Evolutionary conservation across 2,113 vertebrate species (phyloP).

Genomic region (Microcebus tavaratra): DNA sequence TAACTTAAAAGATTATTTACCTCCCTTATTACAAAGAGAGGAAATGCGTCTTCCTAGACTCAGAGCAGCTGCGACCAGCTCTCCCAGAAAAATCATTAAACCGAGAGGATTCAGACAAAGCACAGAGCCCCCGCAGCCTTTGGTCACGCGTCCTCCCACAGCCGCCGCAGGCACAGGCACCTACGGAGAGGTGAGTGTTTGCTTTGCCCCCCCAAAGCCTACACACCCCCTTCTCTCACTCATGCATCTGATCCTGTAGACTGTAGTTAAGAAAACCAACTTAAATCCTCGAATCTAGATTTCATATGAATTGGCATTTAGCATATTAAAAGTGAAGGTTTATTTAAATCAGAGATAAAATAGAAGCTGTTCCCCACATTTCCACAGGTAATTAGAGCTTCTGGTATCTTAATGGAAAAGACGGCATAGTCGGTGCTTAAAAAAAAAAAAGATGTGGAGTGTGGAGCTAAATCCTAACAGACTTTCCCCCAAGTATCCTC

Average conservation of each 20-base stretch:
- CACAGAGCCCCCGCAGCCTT: background rate
- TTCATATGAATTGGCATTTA: conserved; percentile 54
- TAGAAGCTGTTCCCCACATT: background rate
- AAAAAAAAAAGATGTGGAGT: too few species aligned
- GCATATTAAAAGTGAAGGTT: conserved; percentile 53
- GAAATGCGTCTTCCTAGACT: conserved; percentile 76
- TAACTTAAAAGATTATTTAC: conserved; percentile 57
- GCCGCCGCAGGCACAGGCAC: background rate
- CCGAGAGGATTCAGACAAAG: background rate
- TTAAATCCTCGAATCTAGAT: conserved; percentile 27
- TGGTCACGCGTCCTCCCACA: background rate
- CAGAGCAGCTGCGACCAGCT: conserved; percentile 39
- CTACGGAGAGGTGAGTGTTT: conserved; percentile 55
- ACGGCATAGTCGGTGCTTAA: background rate
- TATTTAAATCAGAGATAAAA: conserved; percentile 60
- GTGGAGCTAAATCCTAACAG: background rate
- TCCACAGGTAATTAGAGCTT: conserved; percentile 43
- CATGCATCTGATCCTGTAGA: background rate
- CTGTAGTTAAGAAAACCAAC: conserved; percentile 19
- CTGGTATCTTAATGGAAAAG: conserved; percentile 36
- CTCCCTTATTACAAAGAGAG: conserved; percentile 74
- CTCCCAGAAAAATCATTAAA: conserved; percentile 68
- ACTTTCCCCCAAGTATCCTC: background rate
- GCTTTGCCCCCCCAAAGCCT: background rate
- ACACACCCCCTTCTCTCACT: background rate